A percentile compares a stretch with the other conserved stretches of the same genome.
Evolutionary conservation across 2,888 invertebrate genomes (phyloP).

Genomic region (Holacanthella duospinosa): DNA sequence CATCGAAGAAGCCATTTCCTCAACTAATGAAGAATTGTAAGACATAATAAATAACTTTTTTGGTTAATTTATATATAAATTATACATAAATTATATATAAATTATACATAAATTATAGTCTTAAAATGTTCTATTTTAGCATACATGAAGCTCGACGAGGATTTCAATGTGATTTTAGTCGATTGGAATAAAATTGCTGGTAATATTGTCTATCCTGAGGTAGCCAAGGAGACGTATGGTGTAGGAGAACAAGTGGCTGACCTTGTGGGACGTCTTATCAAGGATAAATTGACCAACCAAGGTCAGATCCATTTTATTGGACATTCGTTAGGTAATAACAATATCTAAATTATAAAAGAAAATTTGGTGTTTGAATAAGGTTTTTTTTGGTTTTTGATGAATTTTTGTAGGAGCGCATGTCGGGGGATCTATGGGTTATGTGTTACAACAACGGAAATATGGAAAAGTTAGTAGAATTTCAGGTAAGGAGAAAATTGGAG

Average conservation of each 20-base stretch:
- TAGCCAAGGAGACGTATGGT: neutral
- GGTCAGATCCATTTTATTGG: neutral
- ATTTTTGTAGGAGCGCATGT: neutral
- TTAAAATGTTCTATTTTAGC: too few species aligned
- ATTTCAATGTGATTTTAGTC: neutral
- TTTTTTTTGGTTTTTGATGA: too few species aligned
- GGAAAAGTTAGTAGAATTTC: neutral
- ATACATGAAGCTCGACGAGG: neutral
- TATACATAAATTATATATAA: too few species aligned
- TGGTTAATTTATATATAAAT: too few species aligned
- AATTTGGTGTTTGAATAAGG: too few species aligned
- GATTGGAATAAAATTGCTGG: neutral
- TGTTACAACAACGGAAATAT: neutral
- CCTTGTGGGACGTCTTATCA: neutral
- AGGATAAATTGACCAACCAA: neutral
- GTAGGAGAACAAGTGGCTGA: neutral
- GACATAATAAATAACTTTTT: neutral
- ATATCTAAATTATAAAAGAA: too few species aligned
- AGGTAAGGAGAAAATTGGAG: neutral
- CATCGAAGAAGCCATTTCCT: neutral
- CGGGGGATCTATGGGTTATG: neutral
- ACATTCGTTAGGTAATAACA: neutral
- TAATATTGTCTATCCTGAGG: neutral
- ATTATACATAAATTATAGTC: neutral
- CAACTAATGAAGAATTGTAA: neutral